phyloP scores from a whole-genome alignment of 2,888 invertebrate genomes.

The Marasmarcha lunaedactyla region DNA sequence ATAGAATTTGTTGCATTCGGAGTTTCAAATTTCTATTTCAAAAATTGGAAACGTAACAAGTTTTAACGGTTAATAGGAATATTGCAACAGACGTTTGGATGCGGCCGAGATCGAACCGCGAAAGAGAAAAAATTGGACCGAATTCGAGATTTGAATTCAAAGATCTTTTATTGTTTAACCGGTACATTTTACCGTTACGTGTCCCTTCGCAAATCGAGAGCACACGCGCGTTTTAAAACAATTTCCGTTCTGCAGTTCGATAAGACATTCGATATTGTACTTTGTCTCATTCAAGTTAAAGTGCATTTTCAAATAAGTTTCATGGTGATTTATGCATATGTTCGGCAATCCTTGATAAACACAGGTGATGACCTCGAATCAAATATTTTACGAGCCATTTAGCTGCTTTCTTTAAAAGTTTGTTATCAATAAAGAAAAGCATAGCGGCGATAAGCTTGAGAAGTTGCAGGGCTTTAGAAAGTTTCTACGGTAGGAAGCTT shows the following conservation, averaged over 20 bases:
- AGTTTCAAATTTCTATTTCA: slow-evolving; percentile 3
- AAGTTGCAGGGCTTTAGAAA: too few relatives aligned
- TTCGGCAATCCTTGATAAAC: slow-evolving; percentile 22
- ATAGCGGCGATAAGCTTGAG: too few relatives aligned
- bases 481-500: too few relatives aligned
- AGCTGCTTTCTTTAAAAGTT: not conserved
- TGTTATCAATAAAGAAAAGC: too few relatives aligned
- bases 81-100: not conserved
- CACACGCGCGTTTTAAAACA: slow-evolving; percentile 20
- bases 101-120: slow-evolving; percentile 4
- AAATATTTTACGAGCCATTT: slow-evolving; percentile 8
- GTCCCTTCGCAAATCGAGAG: slow-evolving; percentile 51
- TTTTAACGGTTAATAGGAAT: not conserved
- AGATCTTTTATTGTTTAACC: slow-evolving; percentile 44
- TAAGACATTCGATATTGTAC: not conserved
- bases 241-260: slow-evolving; percentile 13
- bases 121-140: slow-evolving; percentile 11
- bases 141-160: slow-evolving; percentile 26
- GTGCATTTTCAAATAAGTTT: not conserved
- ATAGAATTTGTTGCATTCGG: not conserved
- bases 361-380: slow-evolving; percentile 19
- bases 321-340: not conserved
- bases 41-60: slow-evolving; percentile 2
- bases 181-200: slow-evolving; percentile 51
- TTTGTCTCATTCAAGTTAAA: not conserved